Evolutionary conservation across 35 echinoderm and acorn worm species (phyloP).

Genomic region (Ophioderma brevispina): DNA sequence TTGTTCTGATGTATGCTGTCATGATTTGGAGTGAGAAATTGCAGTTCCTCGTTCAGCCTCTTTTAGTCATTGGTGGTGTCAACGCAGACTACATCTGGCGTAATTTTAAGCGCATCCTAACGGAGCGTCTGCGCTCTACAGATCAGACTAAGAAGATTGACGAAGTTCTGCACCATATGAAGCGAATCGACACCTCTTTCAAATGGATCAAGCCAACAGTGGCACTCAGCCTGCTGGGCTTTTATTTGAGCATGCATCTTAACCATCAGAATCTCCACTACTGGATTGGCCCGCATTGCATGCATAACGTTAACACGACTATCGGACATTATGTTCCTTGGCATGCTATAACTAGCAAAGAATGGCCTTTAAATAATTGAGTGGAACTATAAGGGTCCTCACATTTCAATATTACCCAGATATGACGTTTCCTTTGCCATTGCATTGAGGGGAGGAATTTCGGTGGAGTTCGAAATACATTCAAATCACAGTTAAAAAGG

Average conservation of each 20-base stretch:
- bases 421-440: no score
- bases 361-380: no score
- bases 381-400: no score
- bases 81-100: not conserved
- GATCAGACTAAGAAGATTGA: not conserved
- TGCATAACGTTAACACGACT: no score
- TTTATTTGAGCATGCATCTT: not conserved
- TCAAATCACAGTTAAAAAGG: no score
- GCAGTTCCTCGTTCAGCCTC: not conserved
- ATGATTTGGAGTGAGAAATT: not conserved
- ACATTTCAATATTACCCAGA: no score
- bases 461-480: no score
- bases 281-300: not conserved
- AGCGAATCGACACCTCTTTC: not conserved
- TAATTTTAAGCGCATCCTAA: not conserved
- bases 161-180: not conserved
- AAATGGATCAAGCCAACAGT: not conserved
- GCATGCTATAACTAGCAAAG: no score
- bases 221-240: not conserved
- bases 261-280: not conserved
- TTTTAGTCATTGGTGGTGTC: not conserved
- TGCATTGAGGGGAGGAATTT: no score
- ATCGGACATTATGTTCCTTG: no score
- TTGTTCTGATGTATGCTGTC: not conserved
- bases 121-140: not conserved